phyloP scores from a whole-genome alignment of 2,888 invertebrate genomes.

The Aquatica leii region DNA sequence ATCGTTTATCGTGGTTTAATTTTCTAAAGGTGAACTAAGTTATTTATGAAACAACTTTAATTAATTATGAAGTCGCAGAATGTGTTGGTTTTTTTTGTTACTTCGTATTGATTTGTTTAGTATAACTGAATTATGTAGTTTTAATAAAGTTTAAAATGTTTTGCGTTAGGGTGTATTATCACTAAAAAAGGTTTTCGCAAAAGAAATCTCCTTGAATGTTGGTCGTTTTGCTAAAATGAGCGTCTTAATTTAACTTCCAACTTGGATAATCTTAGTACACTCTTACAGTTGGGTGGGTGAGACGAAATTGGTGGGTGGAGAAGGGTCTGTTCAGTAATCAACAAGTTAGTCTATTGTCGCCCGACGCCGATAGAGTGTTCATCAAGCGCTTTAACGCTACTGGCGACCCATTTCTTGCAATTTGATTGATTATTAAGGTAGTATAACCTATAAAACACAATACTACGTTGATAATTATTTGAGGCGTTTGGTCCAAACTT shows the following conservation, averaged over 20 bases:
- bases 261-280: constrained; percentile 37
- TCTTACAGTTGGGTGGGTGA: constrained; percentile 31
- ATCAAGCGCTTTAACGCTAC: constrained; percentile 33
- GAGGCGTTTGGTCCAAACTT: background rate
- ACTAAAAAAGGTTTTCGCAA: too few relatives aligned
- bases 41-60: too few relatives aligned
- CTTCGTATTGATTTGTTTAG: too few relatives aligned
- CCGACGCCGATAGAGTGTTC: constrained; percentile 38
- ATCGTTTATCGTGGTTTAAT: too few relatives aligned
- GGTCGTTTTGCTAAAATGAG: constrained; percentile 32
- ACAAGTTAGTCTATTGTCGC: constrained; percentile 47
- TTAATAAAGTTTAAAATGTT: too few relatives aligned
- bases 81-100: constrained; percentile 8
- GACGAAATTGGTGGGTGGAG: constrained; percentile 43
- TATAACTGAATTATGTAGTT: too few relatives aligned
- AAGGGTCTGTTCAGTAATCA: constrained; percentile 46
- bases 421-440: constrained; percentile 39
- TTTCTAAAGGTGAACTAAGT: too few relatives aligned
- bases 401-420: constrained; percentile 33
- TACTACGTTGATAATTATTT: constrained; percentile 3
- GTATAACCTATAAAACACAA: constrained; percentile 18
- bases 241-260: constrained; percentile 40
- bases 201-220: constrained; percentile 29
- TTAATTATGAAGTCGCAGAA: background rate
- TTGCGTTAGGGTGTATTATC: too few relatives aligned